These are phyloP conservation scores for Ramphastos sulfuratus DNA, from an alignment of 2,113 vertebrate genomes.

Conservation along the genomic window DNA sequence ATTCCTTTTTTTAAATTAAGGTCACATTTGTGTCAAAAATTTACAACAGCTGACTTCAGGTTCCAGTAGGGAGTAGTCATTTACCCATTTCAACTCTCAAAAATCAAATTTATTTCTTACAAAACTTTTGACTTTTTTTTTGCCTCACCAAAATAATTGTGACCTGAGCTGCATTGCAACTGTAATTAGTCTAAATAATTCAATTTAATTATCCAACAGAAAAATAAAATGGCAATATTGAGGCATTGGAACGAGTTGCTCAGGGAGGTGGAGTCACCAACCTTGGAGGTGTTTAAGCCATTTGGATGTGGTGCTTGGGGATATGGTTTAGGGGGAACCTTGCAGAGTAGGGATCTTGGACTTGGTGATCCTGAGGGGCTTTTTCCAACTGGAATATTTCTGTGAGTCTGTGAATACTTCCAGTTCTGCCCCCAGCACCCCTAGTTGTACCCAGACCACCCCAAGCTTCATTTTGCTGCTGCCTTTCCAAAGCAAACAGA, in stretches of 20 bases:
- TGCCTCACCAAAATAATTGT: background rate
- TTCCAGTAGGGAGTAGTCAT: background rate
- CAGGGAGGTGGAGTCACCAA: no score
- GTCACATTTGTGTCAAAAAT: slow-evolving; percentile 32
- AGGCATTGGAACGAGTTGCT: no score
- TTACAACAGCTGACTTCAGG: background rate
- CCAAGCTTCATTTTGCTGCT: background rate
- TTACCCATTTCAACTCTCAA: background rate
- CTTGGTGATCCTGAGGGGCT: no score
- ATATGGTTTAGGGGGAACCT: no score
- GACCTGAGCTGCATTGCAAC: background rate
- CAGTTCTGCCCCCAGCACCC: no score
- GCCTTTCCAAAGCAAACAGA: slow-evolving; percentile 12
- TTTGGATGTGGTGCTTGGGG: no score
- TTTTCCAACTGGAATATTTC: no score
- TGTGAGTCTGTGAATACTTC: no score
- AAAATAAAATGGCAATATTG: background rate
- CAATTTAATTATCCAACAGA: background rate
- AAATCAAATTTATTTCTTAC: background rate
- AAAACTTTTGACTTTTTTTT: background rate
- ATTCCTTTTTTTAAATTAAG: background rate
- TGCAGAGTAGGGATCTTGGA: no score
- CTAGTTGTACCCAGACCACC: background rate
- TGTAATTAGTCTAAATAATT: background rate
- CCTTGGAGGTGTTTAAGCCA: no score